A percentile compares a stretch with the other conserved stretches of the same genome.
phyloP scores from a whole-genome alignment of 2,888 invertebrate species.

The Bursaphelenchus okinawaensis region DNA sequence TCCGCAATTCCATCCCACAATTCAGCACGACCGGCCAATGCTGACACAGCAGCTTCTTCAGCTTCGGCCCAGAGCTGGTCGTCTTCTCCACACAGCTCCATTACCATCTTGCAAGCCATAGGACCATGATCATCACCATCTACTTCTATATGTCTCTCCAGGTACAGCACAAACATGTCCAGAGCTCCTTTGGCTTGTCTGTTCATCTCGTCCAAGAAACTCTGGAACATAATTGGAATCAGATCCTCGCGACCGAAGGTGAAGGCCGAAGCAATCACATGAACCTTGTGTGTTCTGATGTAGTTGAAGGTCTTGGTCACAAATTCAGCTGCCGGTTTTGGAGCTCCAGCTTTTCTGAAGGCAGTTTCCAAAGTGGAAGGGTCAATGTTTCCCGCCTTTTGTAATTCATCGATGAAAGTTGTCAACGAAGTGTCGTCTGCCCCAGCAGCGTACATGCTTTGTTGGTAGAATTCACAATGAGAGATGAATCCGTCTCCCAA shows the following conservation, averaged over 20 bases:
- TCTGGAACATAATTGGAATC: conserved; percentile 6
- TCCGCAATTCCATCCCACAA: conserved; percentile 7
- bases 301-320: conserved; percentile 1
- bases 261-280: conserved; percentile 7
- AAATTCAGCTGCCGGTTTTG: conserved; percentile 1
- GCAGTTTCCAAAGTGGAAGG: not conserved
- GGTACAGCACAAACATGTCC: conserved; percentile 5
- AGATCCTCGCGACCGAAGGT: conserved; percentile 9
- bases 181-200: conserved; percentile 8
- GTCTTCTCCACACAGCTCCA: conserved; percentile 10
- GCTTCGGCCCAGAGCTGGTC: conserved; percentile 5
- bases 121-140: conserved; percentile 10
- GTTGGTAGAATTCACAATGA: conserved; percentile 1
- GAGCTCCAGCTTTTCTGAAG: not conserved
- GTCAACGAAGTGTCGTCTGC: conserved; percentile 1
- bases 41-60: conserved; percentile 4
- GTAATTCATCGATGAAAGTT: not conserved
- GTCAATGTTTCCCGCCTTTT: not conserved
- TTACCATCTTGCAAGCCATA: conserved; percentile 5
- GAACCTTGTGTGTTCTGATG: not conserved
- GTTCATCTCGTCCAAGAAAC: conserved; percentile 6
- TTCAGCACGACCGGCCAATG: not conserved
- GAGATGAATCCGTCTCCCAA: not conserved
- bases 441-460: not conserved
- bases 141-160: conserved; percentile 12